Evolutionary conservation across 2,888 invertebrate genomes (phyloP).

Genomic region (Drosophila suboccidentalis): DNA sequence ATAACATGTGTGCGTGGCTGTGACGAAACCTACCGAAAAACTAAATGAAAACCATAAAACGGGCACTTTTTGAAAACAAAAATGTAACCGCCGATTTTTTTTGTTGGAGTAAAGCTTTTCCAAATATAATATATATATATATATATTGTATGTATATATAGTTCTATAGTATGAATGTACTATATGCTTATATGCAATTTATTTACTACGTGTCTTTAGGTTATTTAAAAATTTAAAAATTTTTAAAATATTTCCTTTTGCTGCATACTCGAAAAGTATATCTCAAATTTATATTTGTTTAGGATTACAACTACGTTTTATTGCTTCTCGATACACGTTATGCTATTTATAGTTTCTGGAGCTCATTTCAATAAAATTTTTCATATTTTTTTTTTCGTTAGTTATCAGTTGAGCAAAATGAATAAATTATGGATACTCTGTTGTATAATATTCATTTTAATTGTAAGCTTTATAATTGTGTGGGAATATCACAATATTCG

Average conservation of each 20-base stretch:
- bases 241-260: slow-evolving; percentile 54
- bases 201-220: slow-evolving; percentile 49
- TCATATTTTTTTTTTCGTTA: slow-evolving; percentile 9
- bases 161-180: slow-evolving; percentile 27
- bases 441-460: slow-evolving; percentile 17
- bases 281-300: slow-evolving; percentile 41
- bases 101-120: slow-evolving; percentile 69
- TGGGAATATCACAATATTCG: slow-evolving; percentile 73
- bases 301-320: slow-evolving; percentile 84
- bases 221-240: slow-evolving; percentile 57
- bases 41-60: slow-evolving; percentile 59
- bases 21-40: slow-evolving; percentile 58
- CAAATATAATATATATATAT: slow-evolving; percentile 51
- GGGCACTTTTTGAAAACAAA: slow-evolving; percentile 63
- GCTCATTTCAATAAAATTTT: slow-evolving; percentile 53
- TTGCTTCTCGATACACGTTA: slow-evolving; percentile 86
- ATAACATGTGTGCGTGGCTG: slow-evolving; percentile 57
- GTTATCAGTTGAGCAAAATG: slow-evolving; percentile 80
- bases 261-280: slow-evolving; percentile 30
- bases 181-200: slow-evolving; percentile 50
- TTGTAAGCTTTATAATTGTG: slow-evolving; percentile 46
- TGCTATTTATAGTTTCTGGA: slow-evolving; percentile 74
- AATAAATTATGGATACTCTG: slow-evolving; percentile 65
- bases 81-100: slow-evolving; percentile 54
- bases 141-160: slow-evolving; percentile 33